phyloP scores from a whole-genome alignment of 2,113 vertebrate genomes.

The Galbula dea region DNA sequence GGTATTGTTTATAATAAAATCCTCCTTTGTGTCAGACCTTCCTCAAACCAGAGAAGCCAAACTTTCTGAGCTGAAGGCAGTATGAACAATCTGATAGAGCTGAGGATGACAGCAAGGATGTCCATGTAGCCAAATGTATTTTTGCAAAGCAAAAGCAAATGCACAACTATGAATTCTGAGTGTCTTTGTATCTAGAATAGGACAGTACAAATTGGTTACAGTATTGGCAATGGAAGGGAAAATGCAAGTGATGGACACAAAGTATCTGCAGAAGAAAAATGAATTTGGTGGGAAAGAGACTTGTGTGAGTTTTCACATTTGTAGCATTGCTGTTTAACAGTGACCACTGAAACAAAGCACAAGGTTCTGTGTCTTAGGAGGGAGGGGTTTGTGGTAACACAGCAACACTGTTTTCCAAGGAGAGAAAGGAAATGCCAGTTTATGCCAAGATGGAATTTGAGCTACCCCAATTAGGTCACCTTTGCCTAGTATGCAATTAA shows the following conservation, averaged over 20 bases:
- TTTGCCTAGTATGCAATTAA: background rate
- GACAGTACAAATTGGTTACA: background rate
- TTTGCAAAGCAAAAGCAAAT: background rate
- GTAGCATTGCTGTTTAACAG: background rate
- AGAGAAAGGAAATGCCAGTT: background rate
- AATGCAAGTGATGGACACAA: background rate
- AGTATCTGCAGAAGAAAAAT: background rate
- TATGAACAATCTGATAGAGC: background rate
- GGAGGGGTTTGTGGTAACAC: background rate
- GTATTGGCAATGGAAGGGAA: background rate
- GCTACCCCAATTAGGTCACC: background rate
- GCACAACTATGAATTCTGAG: background rate
- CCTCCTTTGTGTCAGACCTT: background rate
- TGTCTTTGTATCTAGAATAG: background rate
- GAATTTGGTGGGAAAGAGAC: background rate
- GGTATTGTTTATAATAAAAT: conserved; percentile 23
- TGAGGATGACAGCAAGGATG: background rate
- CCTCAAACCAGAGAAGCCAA: background rate
- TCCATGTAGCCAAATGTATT: background rate
- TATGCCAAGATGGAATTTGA: background rate
- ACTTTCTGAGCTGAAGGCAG: background rate
- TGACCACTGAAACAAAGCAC: background rate
- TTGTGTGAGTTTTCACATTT: background rate
- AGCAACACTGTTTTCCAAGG: background rate
- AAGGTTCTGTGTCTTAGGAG: background rate